These are phyloP conservation scores for Diachrysia chrysitis DNA, from an alignment of 2,888 invertebrate genomes.

Conservation along the genomic window DNA sequence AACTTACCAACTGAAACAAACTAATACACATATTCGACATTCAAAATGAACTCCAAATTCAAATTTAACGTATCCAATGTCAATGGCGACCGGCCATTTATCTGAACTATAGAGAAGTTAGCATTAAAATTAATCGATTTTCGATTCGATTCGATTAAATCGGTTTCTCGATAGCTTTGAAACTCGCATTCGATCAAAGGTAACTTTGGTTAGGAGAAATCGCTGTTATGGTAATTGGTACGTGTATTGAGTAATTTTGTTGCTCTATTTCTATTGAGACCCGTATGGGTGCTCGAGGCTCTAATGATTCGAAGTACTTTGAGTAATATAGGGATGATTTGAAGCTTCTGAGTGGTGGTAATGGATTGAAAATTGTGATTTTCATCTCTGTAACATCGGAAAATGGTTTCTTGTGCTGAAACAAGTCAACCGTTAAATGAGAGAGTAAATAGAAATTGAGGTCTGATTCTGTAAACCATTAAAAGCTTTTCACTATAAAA, in stretches of 20 bases:
- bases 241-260: constrained; percentile 30
- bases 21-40: neutral
- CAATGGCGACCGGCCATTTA: constrained; percentile 31
- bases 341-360: neutral
- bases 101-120: constrained; percentile 35
- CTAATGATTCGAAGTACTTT: neutral
- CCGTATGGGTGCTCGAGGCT: neutral
- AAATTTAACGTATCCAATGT: constrained; percentile 23
- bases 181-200: constrained; percentile 31
- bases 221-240: constrained; percentile 38
- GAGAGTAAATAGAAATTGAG: neutral
- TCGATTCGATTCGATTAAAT: constrained; percentile 41
- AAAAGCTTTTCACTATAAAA: neutral
- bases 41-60: constrained; percentile 20
- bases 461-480: neutral
- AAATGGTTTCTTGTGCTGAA: neutral
- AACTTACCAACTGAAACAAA: neutral
- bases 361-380: neutral
- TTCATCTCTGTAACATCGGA: neutral
- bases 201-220: constrained; percentile 39
- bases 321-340: neutral
- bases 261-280: constrained; percentile 11
- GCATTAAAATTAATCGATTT: constrained; percentile 48
- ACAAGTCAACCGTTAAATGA: neutral
- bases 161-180: constrained; percentile 41